These are phyloP conservation scores for Yoshiicerus persimilis DNA, from an alignment of 1,140 invertebrate species.

Conservation along the genomic window DNA sequence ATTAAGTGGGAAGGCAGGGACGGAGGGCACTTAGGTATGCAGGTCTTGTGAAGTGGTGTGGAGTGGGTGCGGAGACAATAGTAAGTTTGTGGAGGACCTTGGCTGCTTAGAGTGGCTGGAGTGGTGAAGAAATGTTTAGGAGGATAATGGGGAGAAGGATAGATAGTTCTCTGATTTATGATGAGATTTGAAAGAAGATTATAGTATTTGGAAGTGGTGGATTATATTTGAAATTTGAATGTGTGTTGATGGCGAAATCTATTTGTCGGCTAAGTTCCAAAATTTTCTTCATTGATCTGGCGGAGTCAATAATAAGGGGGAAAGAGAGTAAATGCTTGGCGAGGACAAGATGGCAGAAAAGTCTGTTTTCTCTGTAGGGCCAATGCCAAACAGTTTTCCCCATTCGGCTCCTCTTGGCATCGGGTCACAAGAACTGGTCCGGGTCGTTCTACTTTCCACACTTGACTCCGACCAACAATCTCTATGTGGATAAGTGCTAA, in stretches of 20 bases:
- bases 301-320: slow-evolving; percentile 24
- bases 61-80: background rate
- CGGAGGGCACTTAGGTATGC: background rate
- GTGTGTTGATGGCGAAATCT: slow-evolving; percentile 4
- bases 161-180: background rate
- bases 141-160: background rate
- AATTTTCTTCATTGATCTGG: slow-evolving; percentile 40
- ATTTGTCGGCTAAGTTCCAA: slow-evolving; percentile 40
- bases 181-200: background rate
- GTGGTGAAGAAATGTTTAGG: background rate
- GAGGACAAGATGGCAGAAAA: slow-evolving; percentile 39
- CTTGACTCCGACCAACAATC: background rate
- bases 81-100: background rate
- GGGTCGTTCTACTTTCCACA: slow-evolving; percentile 34
- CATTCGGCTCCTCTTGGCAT: slow-evolving; percentile 33
- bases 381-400: slow-evolving; percentile 34
- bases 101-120: background rate
- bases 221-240: slow-evolving; percentile 31
- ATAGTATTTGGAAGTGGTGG: background rate
- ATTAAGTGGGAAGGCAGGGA: background rate
- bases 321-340: slow-evolving; percentile 30
- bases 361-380: slow-evolving; percentile 33
- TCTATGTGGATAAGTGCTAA: background rate
- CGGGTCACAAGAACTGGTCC: slow-evolving; percentile 33
- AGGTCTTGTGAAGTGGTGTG: background rate